A percentile compares a stretch with the other conserved stretches of the same genome.
phyloP scores from a whole-genome alignment of 2,797 vertebrate genomes.

The Zenarchopterus dispar region DNA sequence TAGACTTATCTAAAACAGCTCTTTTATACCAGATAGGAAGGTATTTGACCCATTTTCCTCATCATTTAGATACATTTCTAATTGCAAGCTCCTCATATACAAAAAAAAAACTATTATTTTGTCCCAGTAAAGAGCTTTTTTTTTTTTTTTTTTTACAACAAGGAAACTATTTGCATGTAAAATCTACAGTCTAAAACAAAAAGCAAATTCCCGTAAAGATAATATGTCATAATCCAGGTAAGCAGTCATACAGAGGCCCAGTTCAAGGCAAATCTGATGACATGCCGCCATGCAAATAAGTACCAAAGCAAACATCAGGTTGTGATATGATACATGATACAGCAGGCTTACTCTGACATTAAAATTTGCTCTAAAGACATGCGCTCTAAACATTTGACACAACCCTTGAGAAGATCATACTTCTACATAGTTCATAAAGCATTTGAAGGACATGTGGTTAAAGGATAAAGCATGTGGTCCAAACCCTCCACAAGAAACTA shows the following conservation, averaged over 20 bases:
- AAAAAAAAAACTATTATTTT: neutral
- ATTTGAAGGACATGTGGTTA: too few species aligned
- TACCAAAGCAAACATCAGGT: constrained; percentile 33
- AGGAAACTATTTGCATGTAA: constrained; percentile 15
- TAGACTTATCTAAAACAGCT: too few species aligned
- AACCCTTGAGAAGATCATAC: neutral
- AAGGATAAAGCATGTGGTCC: too few species aligned
- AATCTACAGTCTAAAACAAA: constrained; percentile 5
- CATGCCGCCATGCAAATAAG: constrained; percentile 49
- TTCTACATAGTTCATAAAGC: too few species aligned
- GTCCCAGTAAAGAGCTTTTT: neutral
- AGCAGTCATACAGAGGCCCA: constrained; percentile 9
- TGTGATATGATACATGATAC: constrained; percentile 7
- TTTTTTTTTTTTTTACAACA: neutral
- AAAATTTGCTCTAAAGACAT: neutral
- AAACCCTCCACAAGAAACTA: too few species aligned
- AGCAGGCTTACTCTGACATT: constrained; percentile 8
- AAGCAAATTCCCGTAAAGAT: constrained; percentile 14
- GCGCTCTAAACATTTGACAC: neutral
- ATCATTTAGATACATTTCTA: neutral
- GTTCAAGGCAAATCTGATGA: constrained; percentile 36
- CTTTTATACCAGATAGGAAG: too few species aligned
- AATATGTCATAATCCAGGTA: constrained; percentile 12
- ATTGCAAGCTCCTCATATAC: neutral
- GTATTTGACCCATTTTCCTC: neutral